A percentile compares a stretch with the other conserved stretches of the same genome.
Conservation (phyloP, 2,888 invertebrate genomes). For the Tetranychus truncatus region DNA sequence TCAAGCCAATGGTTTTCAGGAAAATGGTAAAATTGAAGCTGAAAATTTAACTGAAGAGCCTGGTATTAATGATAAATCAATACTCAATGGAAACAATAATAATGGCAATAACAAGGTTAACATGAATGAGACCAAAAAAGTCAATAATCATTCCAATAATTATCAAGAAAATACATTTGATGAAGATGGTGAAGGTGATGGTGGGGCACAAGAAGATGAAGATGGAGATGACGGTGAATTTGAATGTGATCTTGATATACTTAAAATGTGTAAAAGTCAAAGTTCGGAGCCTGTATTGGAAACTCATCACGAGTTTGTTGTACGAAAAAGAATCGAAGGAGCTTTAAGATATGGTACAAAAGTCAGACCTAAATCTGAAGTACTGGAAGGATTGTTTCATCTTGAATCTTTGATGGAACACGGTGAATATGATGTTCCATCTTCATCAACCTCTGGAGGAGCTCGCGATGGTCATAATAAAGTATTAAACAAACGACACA, state of each 20-base stretch:
- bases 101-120: neutral
- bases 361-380: conserved; percentile 19
- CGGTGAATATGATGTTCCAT: neutral
- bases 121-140: neutral
- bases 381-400: conserved; percentile 11
- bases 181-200: neutral
- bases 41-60: neutral
- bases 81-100: conserved; percentile 3
- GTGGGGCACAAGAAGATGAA: neutral
- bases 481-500: conserved; percentile 17
- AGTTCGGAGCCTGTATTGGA: conserved; percentile 28
- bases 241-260: conserved; percentile 13
- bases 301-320: conserved; percentile 14
- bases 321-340: conserved; percentile 19
- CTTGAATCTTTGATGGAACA: conserved; percentile 4
- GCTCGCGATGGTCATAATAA: neutral
- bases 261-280: conserved; percentile 25
- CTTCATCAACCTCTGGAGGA: neutral
- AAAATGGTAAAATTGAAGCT: neutral
- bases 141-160: too few species aligned
- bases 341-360: neutral
- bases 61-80: neutral
- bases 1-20: conserved; percentile 9
- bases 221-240: conserved; percentile 19
- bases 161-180: neutral